Evolutionary conservation across 2,888 invertebrate species (phyloP).

Genomic region (Nineta flava): DNA sequence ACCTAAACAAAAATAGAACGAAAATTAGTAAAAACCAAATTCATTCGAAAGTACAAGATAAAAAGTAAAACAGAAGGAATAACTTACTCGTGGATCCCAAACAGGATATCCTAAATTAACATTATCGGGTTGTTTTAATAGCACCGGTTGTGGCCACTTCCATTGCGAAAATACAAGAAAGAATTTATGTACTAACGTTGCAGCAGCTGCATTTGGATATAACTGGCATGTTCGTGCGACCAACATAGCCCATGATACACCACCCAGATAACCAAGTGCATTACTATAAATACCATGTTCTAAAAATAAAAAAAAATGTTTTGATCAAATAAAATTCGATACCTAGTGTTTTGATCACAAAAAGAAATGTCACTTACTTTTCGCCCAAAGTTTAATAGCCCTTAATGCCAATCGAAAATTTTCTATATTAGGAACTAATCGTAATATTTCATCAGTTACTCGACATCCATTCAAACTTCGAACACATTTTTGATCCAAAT

Average conservation of each 20-base stretch:
- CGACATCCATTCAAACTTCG: conserved; percentile 94
- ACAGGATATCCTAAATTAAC: conserved; percentile 82
- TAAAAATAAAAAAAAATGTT: conserved; percentile 25
- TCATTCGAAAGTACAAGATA: neutral
- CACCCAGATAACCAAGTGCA: conserved; percentile 91
- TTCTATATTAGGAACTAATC: conserved; percentile 87
- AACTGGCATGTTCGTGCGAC: conserved; percentile 96
- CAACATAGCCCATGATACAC: conserved; percentile 99
- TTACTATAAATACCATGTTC: conserved; percentile 97
- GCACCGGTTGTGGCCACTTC: conserved; percentile 98
- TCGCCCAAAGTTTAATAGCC: conserved; percentile 96
- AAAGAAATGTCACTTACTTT: conserved; percentile 47
- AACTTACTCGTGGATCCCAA: conserved; percentile 87
- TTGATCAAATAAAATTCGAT: neutral
- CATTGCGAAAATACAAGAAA: conserved; percentile 96
- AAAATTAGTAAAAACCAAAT: neutral
- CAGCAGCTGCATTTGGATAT: conserved; percentile 91
- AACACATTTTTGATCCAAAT: conserved; percentile 91
- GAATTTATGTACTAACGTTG: conserved; percentile 93
- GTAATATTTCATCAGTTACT: conserved; percentile 95
- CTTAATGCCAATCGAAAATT: conserved; percentile 85
- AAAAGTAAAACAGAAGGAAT: neutral
- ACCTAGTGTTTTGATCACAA: too few species aligned
- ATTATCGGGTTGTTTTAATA: conserved; percentile 81
- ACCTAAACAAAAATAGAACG: conserved; percentile 33